phyloP scores from a whole-genome alignment of 2,113 vertebrate species.

The Scytalopus superciliaris region DNA sequence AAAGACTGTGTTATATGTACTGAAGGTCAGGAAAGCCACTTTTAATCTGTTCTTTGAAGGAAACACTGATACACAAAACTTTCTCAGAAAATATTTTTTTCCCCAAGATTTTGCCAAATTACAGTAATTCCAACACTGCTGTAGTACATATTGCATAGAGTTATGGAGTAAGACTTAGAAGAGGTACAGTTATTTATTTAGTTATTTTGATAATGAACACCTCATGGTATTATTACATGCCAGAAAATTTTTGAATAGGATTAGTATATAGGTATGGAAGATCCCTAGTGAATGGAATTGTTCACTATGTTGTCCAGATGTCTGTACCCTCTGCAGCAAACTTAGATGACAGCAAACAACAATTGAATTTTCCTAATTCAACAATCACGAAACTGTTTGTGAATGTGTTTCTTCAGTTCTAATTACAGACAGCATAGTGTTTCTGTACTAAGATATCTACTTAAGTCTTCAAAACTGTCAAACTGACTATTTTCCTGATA shows the following conservation, averaged over 20 bases:
- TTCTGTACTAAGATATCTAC: background rate
- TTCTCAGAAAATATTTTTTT: background rate
- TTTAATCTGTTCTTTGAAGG: background rate
- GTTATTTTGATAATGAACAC: background rate
- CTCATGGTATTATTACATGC: background rate
- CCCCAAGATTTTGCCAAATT: background rate
- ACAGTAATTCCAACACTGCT: background rate
- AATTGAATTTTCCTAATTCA: background rate
- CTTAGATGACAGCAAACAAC: background rate
- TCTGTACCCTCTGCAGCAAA: background rate
- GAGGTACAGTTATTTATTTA: background rate
- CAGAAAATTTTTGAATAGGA: background rate
- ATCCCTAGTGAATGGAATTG: background rate
- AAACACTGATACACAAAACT: background rate
- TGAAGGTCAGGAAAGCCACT: background rate
- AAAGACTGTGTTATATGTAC: background rate
- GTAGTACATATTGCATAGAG: background rate
- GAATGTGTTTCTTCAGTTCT: background rate
- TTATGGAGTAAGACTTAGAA: background rate
- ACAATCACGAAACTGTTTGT: background rate
- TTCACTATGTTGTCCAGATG: background rate
- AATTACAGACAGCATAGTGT: background rate
- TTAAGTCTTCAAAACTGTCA: slow-evolving; percentile 1
- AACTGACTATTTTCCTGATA: background rate
- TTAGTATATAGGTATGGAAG: background rate